Base-by-base conservation (phyloP, 2,888 invertebrate genomes). In the Rhogogaster chlorosoma region DNA sequence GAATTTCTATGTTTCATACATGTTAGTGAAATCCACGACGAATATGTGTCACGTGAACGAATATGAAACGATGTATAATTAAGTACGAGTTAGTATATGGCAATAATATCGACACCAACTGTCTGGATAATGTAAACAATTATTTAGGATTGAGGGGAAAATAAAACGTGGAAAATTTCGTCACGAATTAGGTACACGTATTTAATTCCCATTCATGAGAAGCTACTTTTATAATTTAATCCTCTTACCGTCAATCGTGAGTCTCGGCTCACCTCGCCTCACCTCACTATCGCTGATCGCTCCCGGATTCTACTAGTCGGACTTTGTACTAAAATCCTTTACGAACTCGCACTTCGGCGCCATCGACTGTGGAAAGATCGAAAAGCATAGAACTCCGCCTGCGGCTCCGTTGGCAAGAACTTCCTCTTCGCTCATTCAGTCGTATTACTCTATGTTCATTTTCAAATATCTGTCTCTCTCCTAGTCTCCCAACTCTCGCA, bases 211-310 rank as follows among this genome's bases (percentile, higher is more conserved):
- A 36, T 71, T 71, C 32, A 9, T 71, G 38, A 67, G 26, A 85
- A 86, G 87, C 84, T 3, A 88, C 86, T 87, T 87, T 87, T 86
- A n/a, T n/a, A 84, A 36, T 70, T 70, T 70, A 36, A 86, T 88
- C 87, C 85, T 87, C 90, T 89, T 90, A 89, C 89, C 89, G 89
- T 87, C 87, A 87, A 87, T 85, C 88, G 87, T 87, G 86, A 84
- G 84, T 85, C 87, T 88, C 87, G 84, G 87, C 88, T 88, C 77
- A 32, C 15, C 77, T 87, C 87, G 83, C 87, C 88, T 89, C 77
- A 49, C 42, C 10, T 15, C 18, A 22, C 53, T 53, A 53, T 53
- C 38, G 18, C 53, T 9, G 29, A 12, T 53, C 18, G 53, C 77
- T 29, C 53, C 18, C 29, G 53, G 18, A 29, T 12, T 32, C 32